Base-by-base conservation (phyloP, 2,797 vertebrate genomes). In the Tadarida brasiliensis region DNA sequence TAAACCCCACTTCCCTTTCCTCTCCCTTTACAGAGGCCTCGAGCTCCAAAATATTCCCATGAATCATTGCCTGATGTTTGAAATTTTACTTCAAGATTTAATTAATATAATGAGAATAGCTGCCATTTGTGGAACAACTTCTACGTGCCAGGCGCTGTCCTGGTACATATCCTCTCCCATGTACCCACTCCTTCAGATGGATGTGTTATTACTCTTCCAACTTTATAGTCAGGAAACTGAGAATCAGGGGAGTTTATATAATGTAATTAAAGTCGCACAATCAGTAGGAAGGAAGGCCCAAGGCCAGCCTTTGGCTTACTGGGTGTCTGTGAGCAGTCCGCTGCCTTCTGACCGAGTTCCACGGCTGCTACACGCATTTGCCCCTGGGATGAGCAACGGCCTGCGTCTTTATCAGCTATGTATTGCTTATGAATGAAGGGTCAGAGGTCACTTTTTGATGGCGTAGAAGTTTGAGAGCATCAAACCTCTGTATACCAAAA, bases 1-100 rank as follows among this genome's bases (percentile, higher is more conserved):
- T 20, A 65, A 47, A 74, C 35, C 35, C 67, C 28, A n/a, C 33
- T 81, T 24, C 24, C n/a, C 82, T 65, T 56, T 56, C 44, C n/a
- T 87, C 49, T 90, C 82, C 30, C 67, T 91, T 73, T 68, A 67
- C 33, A 85, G 91, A 87, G 39, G 76, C 19, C 44, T 87, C 49
- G 61, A 67, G 28, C 56, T 94, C 78, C 30, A 86, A 88, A 92
- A 63, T 20, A 59, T 70, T 85, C 78, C 81, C 63, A 49, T 67
- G 77, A 95, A 39, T 85, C 86, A 82, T 1, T 77, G 57, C 33
- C 80, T 17, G 14, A 76, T 26, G 39, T 19, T 76, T 87, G 86
- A 17, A 68, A 91, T 51, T 77, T 84, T n/a, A 91, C 74, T 96
- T 84, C 35, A 87, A 87, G 93, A 76, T 35, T 89, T 94, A 73